Conservation (phyloP, 2,113 vertebrate species). For the Festucalex cinctus region DNA sequence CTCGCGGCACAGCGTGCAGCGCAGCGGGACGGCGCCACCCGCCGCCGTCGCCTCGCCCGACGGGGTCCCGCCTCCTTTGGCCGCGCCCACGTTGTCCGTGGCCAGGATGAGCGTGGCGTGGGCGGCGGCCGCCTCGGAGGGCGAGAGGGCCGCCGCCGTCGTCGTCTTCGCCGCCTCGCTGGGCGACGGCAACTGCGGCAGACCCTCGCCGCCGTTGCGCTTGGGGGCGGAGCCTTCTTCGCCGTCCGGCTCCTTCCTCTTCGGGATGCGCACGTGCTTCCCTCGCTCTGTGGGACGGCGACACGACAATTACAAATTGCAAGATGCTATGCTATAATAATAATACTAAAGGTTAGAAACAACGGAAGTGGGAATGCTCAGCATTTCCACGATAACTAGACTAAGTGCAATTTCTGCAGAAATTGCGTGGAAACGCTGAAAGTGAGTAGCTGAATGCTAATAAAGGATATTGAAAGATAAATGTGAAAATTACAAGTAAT, state of each 20-base stretch:
- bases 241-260: conserved; percentile 84
- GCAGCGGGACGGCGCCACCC: conserved; percentile 81
- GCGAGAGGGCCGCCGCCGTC: conserved; percentile 71
- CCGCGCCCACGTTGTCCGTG: conserved; percentile 88
- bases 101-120: conserved; percentile 87
- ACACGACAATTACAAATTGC: background rate
- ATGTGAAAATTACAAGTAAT: no score
- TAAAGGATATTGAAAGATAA: no score
- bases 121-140: conserved; percentile 77
- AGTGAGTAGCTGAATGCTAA: no score
- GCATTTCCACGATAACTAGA: no score
- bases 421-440: no score
- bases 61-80: conserved; percentile 90
- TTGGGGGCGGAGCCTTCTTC: conserved; percentile 79
- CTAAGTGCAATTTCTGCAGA: no score
- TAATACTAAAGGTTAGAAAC: no score
- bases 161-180: conserved; percentile 85
- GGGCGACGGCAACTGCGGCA: conserved; percentile 81
- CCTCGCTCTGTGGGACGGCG: conserved; percentile 59
- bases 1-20: conserved; percentile 96
- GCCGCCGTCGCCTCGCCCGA: conserved; percentile 70
- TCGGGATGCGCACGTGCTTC: conserved; percentile 63
- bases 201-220: conserved; percentile 83
- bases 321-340: no score
- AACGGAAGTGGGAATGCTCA: no score